Evolutionary conservation across 2,113 vertebrate genomes (phyloP).

Genomic region (Neodon shergylaensis): DNA sequence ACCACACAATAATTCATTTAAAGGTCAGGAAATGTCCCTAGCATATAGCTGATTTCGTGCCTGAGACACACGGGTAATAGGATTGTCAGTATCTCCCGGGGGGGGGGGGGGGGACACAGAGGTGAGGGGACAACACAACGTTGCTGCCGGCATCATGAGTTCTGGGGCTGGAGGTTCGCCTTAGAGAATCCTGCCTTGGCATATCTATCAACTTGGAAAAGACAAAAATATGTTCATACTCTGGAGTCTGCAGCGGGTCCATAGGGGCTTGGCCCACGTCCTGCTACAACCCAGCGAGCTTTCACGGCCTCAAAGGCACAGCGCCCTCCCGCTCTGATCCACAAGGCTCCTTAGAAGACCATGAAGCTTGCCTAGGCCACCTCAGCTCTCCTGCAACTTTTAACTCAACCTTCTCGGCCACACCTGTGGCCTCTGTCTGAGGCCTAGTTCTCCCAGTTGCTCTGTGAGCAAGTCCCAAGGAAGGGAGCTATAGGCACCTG

Average conservation of each 20-base stretch:
- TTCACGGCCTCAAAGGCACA: not conserved
- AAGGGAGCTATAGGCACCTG: not conserved
- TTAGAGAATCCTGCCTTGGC: not conserved
- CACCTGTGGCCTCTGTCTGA: accelerated
- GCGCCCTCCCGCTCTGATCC: not conserved
- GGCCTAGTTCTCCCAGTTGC: accelerated
- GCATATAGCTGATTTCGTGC: not conserved
- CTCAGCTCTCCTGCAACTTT: not conserved
- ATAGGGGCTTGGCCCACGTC: not conserved
- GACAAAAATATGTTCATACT: not conserved
- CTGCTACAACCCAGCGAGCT: not conserved
- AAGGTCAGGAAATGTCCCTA: not conserved
- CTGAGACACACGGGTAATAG: not conserved
- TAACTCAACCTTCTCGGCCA: not conserved
- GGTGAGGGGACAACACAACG: too few relatives aligned
- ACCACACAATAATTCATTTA: not conserved
- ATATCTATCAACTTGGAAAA: not conserved
- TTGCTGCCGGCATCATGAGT: not conserved
- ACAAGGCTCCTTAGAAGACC: not conserved
- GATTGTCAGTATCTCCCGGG: not conserved
- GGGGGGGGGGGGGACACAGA: not conserved
- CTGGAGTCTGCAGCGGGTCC: not conserved
- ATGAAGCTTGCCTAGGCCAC: not conserved
- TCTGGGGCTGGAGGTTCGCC: not conserved
- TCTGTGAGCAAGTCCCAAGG: not conserved